Percentiles rank a stretch among this genome's conserved stretches.
Evolutionary conservation across 1,140 invertebrate genomes (phyloP).

Genomic region (Micrasema minimum): DNA sequence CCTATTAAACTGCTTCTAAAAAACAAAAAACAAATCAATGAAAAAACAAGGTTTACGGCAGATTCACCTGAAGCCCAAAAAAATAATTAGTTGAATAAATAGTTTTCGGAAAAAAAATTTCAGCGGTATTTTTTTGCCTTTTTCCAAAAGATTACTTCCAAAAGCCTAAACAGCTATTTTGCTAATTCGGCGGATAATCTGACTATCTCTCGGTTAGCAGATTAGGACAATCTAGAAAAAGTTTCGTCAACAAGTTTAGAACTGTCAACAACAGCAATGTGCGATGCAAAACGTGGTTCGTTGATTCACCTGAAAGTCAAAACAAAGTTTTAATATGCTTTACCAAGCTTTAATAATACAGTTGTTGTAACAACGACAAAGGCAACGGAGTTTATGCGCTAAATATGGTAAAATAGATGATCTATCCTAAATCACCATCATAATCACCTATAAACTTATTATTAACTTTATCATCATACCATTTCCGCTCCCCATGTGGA

Average conservation of each 20-base stretch:
- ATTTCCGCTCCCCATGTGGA: too few relatives aligned
- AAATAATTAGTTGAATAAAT: background rate
- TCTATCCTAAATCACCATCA: background rate
- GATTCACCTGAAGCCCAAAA: background rate
- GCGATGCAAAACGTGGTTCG: conserved; percentile 1
- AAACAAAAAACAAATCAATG: too few relatives aligned
- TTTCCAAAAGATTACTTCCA: background rate
- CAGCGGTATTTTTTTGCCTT: background rate
- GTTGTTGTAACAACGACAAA: background rate
- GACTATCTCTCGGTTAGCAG: conserved; percentile 43
- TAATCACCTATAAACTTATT: background rate
- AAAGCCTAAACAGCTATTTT: background rate
- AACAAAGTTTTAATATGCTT: conserved; percentile 27
- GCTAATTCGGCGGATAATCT: conserved; percentile 34
- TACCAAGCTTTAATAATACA: background rate
- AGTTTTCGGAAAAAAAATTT: background rate
- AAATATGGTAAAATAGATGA: background rate
- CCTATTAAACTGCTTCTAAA: too few relatives aligned
- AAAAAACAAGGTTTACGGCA: too few relatives aligned
- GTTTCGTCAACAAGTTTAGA: conserved; percentile 31
- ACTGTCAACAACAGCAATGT: conserved; percentile 17
- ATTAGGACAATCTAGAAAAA: conserved; percentile 46
- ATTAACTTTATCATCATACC: too few relatives aligned
- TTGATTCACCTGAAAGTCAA: conserved; percentile 27
- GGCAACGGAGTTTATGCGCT: background rate